These are phyloP conservation scores for Mormyrus lacerda DNA, from an alignment of 2,113 vertebrate genomes.

Conservation along the genomic window DNA sequence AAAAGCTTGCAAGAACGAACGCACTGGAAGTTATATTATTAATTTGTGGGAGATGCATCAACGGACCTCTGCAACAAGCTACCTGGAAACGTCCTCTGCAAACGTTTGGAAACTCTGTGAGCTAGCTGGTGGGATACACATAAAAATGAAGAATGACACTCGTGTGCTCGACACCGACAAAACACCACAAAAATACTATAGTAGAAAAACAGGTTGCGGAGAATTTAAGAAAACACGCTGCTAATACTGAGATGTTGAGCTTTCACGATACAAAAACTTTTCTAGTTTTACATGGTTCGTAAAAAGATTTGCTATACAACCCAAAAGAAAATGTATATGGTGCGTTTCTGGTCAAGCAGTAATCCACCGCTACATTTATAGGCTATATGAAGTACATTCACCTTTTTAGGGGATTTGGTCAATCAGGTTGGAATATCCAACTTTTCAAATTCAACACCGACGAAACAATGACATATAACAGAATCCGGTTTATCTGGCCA, in stretches of 20 bases:
- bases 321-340: background rate
- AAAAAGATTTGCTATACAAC: background rate
- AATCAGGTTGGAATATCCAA: background rate
- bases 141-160: constrained; percentile 16
- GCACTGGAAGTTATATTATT: background rate
- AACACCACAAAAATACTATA: background rate
- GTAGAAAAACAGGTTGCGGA: background rate
- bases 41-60: background rate
- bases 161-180: background rate
- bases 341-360: background rate
- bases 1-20: background rate
- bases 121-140: constrained; percentile 28
- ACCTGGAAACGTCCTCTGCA: constrained; percentile 17
- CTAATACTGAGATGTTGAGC: background rate
- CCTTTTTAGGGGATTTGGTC: background rate
- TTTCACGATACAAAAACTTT: background rate
- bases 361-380: background rate
- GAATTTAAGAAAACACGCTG: background rate
- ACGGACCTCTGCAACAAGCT: background rate
- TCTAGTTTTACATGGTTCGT: background rate
- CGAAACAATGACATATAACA: background rate
- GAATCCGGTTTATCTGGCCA: background rate
- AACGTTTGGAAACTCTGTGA: constrained; percentile 37
- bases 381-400: background rate
- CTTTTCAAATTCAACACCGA: background rate